Conservation (phyloP, 2,113 vertebrate species). For the Phylloscopus whistleri region DNA sequence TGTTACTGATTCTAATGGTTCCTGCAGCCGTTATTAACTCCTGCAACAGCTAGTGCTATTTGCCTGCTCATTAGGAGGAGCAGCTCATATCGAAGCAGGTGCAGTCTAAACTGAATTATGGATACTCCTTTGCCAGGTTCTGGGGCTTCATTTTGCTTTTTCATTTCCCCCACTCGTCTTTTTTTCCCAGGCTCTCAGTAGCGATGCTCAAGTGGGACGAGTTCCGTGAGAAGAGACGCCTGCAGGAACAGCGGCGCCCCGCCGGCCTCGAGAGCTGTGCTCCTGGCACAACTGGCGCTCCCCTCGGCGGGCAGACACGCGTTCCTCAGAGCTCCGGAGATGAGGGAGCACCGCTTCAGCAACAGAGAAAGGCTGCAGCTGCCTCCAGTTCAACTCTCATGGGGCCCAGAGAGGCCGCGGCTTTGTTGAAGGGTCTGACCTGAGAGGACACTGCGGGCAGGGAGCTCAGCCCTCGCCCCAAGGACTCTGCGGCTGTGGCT, state of each 20-base stretch:
- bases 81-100: neutral
- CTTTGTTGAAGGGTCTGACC: neutral
- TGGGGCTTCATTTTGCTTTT: neutral
- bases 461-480: neutral
- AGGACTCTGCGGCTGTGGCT: fast-evolving
- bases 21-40: neutral
- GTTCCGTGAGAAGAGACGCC: neutral
- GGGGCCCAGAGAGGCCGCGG: neutral
- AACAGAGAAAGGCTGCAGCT: neutral
- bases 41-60: neutral
- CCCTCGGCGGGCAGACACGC: neutral
- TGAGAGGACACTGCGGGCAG: neutral
- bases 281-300: neutral
- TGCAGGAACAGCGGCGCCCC: too few relatives aligned
- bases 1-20: neutral
- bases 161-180: neutral
- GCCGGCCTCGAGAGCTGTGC: too few relatives aligned
- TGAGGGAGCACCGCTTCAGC: neutral
- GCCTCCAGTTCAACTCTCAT: neutral
- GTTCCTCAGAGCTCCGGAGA: too few relatives aligned
- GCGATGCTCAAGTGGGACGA: too few relatives aligned
- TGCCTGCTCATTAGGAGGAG: neutral
- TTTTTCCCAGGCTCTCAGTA: neutral
- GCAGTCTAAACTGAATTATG: neutral
- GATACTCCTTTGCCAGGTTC: neutral